phyloP scores from a whole-genome alignment of 2,797 vertebrate genomes.

The Mionectes olivaceus region DNA sequence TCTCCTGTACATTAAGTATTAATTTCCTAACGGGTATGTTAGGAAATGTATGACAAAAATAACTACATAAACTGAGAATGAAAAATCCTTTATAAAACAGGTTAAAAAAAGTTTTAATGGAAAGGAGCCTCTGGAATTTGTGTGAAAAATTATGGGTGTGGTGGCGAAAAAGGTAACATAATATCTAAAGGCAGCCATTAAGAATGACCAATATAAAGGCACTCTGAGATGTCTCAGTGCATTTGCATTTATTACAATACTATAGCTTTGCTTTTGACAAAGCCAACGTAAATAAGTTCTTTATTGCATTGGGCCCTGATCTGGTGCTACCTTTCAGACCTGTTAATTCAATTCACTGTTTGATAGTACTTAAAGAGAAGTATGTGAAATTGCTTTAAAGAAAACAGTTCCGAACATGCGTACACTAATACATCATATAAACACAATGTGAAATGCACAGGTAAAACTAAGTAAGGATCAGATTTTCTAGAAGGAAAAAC shows the following conservation, averaged over 20 bases:
- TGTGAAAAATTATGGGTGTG: rapidly evolving
- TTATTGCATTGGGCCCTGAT: neutral
- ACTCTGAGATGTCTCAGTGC: neutral
- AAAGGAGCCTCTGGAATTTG: neutral
- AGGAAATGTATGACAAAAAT: neutral
- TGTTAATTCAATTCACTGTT: neutral
- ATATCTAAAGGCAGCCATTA: neutral
- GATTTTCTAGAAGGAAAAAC: neutral
- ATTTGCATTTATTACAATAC: neutral
- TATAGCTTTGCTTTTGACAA: neutral
- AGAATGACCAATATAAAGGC: neutral
- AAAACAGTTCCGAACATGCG: neutral
- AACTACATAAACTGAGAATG: neutral
- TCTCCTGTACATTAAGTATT: neutral
- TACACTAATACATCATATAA: neutral
- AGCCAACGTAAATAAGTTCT: neutral
- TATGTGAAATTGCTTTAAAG: neutral
- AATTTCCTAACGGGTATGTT: neutral
- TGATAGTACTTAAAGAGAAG: neutral
- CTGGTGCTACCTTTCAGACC: neutral
- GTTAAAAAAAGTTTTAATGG: neutral
- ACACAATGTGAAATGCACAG: neutral
- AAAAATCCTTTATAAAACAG: neutral
- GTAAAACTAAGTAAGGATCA: neutral
- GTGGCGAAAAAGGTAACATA: rapidly evolving